These are phyloP conservation scores for Diloba caeruleocephala DNA, from an alignment of 2,888 invertebrate genomes.

Conservation along the genomic window DNA sequence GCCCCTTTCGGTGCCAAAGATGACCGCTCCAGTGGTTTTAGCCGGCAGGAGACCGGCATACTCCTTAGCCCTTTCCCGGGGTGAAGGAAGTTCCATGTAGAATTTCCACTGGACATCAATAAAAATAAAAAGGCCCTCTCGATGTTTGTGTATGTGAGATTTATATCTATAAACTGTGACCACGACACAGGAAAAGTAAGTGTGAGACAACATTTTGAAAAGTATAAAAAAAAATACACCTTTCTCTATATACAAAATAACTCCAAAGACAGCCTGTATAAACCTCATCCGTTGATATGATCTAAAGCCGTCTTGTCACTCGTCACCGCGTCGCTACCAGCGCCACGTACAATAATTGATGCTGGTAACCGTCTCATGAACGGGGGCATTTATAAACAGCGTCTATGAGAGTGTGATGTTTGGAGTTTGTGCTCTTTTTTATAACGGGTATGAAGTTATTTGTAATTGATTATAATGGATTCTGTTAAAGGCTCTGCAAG, in stretches of 20 bases:
- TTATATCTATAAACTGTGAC: no score
- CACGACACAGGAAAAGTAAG: no score
- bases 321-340: slow-evolving; percentile 72
- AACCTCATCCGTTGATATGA: slow-evolving; percentile 70
- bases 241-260: slow-evolving; percentile 18
- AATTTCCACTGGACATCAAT: no score
- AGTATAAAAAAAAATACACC: no score
- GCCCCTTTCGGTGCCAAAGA: no score
- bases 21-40: no score
- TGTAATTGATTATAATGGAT: slow-evolving; percentile 29
- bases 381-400: slow-evolving; percentile 59
- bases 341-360: slow-evolving; percentile 74
- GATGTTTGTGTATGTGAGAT: no score
- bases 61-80: no score
- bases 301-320: slow-evolving; percentile 78
- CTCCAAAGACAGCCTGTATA: slow-evolving; percentile 71
- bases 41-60: no score
- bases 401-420: slow-evolving; percentile 52
- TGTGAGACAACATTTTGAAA: no score
- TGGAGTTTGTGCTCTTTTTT: slow-evolving; percentile 21
- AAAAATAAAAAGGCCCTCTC: no score
- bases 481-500: background rate
- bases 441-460: slow-evolving; percentile 1
- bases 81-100: no score
- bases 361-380: slow-evolving; percentile 59